Evolutionary conservation across 2,888 invertebrate genomes (phyloP), one percentile per base, ranked within the genome.

Genomic region (Lasioglossum calceatum): DNA sequence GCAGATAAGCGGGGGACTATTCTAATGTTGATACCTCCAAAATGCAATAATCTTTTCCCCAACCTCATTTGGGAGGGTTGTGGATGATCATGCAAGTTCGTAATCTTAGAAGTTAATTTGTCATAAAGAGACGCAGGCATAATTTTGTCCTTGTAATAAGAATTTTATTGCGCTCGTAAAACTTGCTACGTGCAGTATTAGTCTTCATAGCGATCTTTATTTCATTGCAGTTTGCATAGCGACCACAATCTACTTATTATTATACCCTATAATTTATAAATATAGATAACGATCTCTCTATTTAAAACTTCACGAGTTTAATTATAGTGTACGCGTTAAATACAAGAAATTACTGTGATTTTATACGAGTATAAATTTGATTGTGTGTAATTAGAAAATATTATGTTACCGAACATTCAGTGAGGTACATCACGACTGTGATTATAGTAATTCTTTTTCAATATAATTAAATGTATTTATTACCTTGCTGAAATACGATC

Each of bases 41-140:
- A 61, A 14, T 14, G 27, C 32, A 32, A 32, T 64, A 5, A 32
- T 16, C 4, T 16, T 32, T 1, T 32, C 4, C 5, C 5, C 27
- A 32, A 61, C 2, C 64, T 32, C 27, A 32, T 16, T 64, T 14
- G 16, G 16, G 32, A 32, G 7, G 32, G 7, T 32, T 64, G 32
- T n/a, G 10, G 54, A n/a, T n/a, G n/a, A 58, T 58, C 54, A 58
- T 32, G 64, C 32, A 32, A 5, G 32, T 64, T 64, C 64, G 16
- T 27, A 64, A 32, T 16, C 32, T 64, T 32, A 16, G 64, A 16
- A 14, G 32, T 32, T 64, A 64, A 64, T 64, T 32, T 64, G 64
- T 64, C 64, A 64, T 64, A 64, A 64, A 64, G 64, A 64, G 32
- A 64, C 64, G 64, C 27, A 27, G 61, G 27, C 14, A 64, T 64